phyloP scores from a whole-genome alignment of 2,888 invertebrate genomes.

The Romanomermis culicivorax region DNA sequence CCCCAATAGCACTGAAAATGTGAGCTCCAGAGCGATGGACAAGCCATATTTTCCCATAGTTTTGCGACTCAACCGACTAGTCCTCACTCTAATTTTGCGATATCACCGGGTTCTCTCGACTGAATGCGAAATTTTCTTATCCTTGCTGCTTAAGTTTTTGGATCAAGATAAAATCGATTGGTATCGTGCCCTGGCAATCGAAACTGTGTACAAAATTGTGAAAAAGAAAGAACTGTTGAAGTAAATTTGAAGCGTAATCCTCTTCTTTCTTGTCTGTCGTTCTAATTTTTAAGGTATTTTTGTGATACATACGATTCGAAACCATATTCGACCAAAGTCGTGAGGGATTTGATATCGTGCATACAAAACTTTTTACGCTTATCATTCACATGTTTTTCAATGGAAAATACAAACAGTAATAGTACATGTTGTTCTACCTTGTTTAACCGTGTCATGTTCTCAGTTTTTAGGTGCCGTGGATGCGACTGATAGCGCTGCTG shows the following conservation, averaged over 20 bases:
- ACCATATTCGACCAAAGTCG: slow-evolving; percentile 40
- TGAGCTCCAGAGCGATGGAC: slow-evolving; percentile 37
- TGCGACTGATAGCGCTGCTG: too few species aligned
- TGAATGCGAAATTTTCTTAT: slow-evolving; percentile 93
- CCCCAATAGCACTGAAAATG: too few species aligned
- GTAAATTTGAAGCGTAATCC: slow-evolving; percentile 15
- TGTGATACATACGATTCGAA: slow-evolving; percentile 87
- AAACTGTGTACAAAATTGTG: slow-evolving; percentile 81
- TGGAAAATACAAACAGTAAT: not conserved
- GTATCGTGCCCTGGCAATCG: slow-evolving; percentile 81
- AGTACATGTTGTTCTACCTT: too few species aligned
- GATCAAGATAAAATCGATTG: slow-evolving; percentile 87
- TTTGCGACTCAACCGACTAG: slow-evolving; percentile 73
- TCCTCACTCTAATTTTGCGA: slow-evolving; percentile 72
- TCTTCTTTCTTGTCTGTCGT: slow-evolving; percentile 7
- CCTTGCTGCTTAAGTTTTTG: slow-evolving; percentile 82
- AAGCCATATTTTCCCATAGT: slow-evolving; percentile 91
- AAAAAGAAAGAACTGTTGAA: slow-evolving; percentile 64
- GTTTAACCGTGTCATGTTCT: too few species aligned
- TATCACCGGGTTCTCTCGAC: slow-evolving; percentile 78
- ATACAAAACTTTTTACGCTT: slow-evolving; percentile 14
- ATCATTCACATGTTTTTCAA: not conserved
- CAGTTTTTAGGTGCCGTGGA: too few species aligned
- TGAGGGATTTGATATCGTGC: slow-evolving; percentile 81
- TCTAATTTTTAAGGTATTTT: slow-evolving; percentile 43